phyloP scores from a whole-genome alignment of 2,113 vertebrate genomes.

The Notarius lentiginosus region DNA sequence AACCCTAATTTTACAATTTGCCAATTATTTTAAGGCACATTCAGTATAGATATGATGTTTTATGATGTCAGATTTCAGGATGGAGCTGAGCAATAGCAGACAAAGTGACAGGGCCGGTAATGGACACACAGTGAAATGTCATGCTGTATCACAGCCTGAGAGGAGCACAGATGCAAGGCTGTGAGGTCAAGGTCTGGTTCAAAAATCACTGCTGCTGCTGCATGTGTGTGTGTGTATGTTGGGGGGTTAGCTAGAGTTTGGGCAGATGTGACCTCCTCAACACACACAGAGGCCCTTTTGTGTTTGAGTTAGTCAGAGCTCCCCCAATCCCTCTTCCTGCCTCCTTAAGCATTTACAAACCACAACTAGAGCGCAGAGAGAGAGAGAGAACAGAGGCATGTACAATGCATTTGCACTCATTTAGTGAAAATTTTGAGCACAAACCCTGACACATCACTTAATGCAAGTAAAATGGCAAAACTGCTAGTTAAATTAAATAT shows the following conservation, averaged over 20 bases:
- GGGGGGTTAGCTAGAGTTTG: slow-evolving; percentile 44
- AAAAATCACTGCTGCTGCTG: slow-evolving; percentile 1
- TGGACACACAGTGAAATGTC: slow-evolving; percentile 45
- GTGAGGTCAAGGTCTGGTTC: slow-evolving; percentile 36
- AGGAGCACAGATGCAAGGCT: slow-evolving; percentile 39
- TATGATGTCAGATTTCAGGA: slow-evolving; percentile 48
- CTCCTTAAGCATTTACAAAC: slow-evolving; percentile 79
- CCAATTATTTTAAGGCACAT: slow-evolving; percentile 14
- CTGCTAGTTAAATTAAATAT: neutral
- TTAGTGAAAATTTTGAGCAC: neutral
- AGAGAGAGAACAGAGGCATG: neutral
- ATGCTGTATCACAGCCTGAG: slow-evolving; percentile 40
- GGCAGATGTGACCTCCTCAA: slow-evolving; percentile 76
- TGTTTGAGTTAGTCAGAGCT: slow-evolving; percentile 74
- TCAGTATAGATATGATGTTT: slow-evolving; percentile 7
- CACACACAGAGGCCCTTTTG: slow-evolving; percentile 79
- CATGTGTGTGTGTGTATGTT: slow-evolving; percentile 1
- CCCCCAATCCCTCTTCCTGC: slow-evolving; percentile 72
- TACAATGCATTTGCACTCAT: neutral
- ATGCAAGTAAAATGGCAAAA: neutral
- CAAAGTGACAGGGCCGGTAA: slow-evolving; percentile 48
- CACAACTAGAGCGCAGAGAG: slow-evolving; percentile 58
- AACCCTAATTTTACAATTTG: slow-evolving; percentile 43
- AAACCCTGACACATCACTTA: neutral
- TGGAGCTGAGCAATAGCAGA: slow-evolving; percentile 33